These are phyloP conservation scores for Amphiura filiformis DNA, from an alignment of 35 echinoderm and acorn worm species.

Conservation along the genomic window DNA sequence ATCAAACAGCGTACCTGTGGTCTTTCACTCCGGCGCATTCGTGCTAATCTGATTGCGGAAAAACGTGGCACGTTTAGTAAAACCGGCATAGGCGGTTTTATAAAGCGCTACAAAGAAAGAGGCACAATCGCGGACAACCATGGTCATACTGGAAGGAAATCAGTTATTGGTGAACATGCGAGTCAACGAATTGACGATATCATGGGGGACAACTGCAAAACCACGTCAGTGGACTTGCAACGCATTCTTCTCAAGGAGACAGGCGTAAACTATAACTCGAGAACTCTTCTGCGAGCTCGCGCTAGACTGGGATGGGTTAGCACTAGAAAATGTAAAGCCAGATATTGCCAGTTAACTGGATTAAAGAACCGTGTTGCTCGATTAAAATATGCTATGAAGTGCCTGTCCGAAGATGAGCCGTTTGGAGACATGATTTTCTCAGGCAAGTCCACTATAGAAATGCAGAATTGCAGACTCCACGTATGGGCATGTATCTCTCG, in stretches of 20 bases:
- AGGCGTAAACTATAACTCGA: too few relatives aligned
- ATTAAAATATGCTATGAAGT: slow-evolving; percentile 18
- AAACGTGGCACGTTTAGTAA: too few relatives aligned
- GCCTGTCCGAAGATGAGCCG: background rate
- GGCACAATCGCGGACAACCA: too few relatives aligned
- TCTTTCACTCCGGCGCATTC: too few relatives aligned
- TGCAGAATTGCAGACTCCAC: slow-evolving; percentile 44
- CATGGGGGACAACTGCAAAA: background rate
- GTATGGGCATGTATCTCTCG: slow-evolving; percentile 32
- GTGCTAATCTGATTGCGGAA: too few relatives aligned
- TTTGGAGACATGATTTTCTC: slow-evolving; percentile 66
- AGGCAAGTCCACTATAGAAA: slow-evolving; percentile 47
- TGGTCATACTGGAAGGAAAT: too few relatives aligned
- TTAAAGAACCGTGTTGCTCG: background rate
- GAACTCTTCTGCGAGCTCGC: too few relatives aligned
- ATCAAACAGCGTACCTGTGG: too few relatives aligned
- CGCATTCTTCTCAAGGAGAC: background rate
- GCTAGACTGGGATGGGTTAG: slow-evolving; percentile 43
- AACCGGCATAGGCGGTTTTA: too few relatives aligned
- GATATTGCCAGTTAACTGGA: slow-evolving; percentile 31
- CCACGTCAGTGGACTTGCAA: slow-evolving; percentile 22
- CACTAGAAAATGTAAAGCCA: slow-evolving; percentile 13
- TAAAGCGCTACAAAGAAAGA: too few relatives aligned
- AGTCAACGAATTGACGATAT: too few relatives aligned
- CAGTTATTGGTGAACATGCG: too few relatives aligned